These are phyloP conservation scores for Gallinago stenura DNA, from an alignment of 2,797 vertebrate genomes.

Conservation along the genomic window DNA sequence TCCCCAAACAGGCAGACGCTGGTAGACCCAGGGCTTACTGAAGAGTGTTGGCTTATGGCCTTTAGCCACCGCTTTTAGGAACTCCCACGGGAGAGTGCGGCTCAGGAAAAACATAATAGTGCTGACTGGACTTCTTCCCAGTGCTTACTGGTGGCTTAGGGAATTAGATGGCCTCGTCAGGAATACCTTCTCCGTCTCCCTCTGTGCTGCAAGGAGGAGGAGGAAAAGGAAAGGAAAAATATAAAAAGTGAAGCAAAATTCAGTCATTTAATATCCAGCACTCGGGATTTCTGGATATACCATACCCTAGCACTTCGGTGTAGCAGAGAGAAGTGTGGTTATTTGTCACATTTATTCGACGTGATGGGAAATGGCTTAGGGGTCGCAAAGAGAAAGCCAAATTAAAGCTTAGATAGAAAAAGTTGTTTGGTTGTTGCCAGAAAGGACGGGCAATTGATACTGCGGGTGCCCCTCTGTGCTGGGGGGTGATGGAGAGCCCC, in stretches of 20 bases:
- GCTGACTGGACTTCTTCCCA: not conserved
- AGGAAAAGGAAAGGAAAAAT: not conserved
- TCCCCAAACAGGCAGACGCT: not conserved
- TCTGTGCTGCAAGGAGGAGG: not conserved
- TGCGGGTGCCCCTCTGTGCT: too few species aligned
- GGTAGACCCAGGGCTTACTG: rapidly evolving
- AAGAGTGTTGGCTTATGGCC: not conserved
- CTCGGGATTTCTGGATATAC: not conserved
- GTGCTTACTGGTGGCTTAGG: not conserved
- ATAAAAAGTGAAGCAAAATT: not conserved
- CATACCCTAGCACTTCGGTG: rapidly evolving
- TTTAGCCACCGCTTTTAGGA: not conserved
- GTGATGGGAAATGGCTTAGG: not conserved
- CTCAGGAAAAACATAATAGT: not conserved
- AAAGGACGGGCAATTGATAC: not conserved
- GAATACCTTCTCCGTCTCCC: not conserved
- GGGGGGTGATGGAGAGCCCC: rapidly evolving
- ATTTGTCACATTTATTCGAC: not conserved
- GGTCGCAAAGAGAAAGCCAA: not conserved
- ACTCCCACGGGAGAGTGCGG: not conserved
- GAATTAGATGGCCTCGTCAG: not conserved
- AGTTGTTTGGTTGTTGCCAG: not conserved
- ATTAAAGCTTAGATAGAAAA: not conserved
- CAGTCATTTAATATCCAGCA: not conserved
- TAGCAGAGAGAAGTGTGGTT: not conserved